Percentiles rank a stretch among this genome's conserved stretches.
Evolutionary conservation across 2,888 invertebrate genomes (phyloP).

Genomic region (Melolontha melolontha): DNA sequence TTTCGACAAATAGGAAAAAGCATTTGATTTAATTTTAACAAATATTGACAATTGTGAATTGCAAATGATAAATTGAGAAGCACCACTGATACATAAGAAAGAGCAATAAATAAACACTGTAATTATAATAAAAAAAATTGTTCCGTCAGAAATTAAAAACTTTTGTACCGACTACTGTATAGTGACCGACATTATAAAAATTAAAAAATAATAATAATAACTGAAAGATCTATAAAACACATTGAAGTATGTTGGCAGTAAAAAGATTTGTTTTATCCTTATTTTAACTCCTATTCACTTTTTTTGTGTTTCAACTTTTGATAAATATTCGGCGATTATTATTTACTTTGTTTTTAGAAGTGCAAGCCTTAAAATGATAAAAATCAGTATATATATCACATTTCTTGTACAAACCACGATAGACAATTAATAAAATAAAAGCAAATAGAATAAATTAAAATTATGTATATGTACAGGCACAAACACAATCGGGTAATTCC

Average conservation of each 20-base stretch:
- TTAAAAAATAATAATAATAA: constrained; percentile 28
- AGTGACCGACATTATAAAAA: constrained; percentile 4
- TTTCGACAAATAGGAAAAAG: too few relatives aligned
- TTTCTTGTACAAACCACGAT: constrained; percentile 47
- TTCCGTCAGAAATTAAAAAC: background rate
- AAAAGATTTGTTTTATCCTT: constrained; percentile 23
- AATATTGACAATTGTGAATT: too few relatives aligned
- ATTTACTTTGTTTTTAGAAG: constrained; percentile 5
- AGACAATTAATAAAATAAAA: constrained; percentile 21
- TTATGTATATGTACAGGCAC: constrained; percentile 24
- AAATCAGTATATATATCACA: constrained; percentile 58
- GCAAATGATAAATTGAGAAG: too few relatives aligned
- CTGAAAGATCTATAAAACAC: constrained; percentile 43
- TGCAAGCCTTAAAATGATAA: constrained; percentile 40
- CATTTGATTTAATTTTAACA: too few relatives aligned
- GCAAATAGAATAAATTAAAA: constrained; percentile 37
- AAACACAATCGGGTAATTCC: too few relatives aligned
- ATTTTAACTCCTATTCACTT: constrained; percentile 15
- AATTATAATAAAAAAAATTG: constrained; percentile 8
- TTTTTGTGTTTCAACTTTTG: constrained; percentile 14
- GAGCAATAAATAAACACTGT: too few relatives aligned
- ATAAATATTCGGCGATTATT: constrained; percentile 48
- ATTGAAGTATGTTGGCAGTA: constrained; percentile 50
- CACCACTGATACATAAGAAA: too few relatives aligned
- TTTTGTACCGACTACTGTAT: constrained; percentile 18